Evolutionary conservation across 2,113 vertebrate genomes (phyloP).

Genomic region (Verasper variegatus): DNA sequence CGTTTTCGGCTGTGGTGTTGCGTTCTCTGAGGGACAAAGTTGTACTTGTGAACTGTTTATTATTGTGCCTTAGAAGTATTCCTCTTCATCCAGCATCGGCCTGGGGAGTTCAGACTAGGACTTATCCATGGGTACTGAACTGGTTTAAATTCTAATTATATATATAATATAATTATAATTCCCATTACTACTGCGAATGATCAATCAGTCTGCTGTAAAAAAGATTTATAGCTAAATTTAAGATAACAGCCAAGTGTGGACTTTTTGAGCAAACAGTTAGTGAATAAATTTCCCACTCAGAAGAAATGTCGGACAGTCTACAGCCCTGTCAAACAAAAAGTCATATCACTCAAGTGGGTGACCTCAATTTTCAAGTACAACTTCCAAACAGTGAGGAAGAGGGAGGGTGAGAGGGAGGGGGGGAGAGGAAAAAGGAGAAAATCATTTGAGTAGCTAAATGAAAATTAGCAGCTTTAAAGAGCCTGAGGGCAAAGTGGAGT

Average conservation of each 20-base stretch:
- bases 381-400: constrained; percentile 15
- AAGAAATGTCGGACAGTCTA: not conserved
- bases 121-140: not conserved
- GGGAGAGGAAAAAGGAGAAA: constrained; percentile 33
- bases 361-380: constrained; percentile 18
- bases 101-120: not conserved
- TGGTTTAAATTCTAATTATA: no score
- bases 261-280: no score
- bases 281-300: no score
- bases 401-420: constrained; percentile 6
- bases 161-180: no score
- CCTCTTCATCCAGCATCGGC: no score
- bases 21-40: no score
- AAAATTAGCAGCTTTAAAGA: constrained; percentile 84
- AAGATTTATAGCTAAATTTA: no score
- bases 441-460: constrained; percentile 85
- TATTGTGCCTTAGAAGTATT: no score
- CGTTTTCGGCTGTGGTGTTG: no score
- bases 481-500: constrained; percentile 86
- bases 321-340: not conserved
- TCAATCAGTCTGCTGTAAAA: not conserved
- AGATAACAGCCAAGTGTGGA: no score
- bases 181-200: not conserved
- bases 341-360: constrained; percentile 1
- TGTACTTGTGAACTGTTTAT: no score